A percentile compares a stretch with the other conserved stretches of the same genome.
These are phyloP conservation scores for Mandrillus leucophaeus DNA, from an alignment of 2,113 vertebrate genomes.

Conservation along the genomic window DNA sequence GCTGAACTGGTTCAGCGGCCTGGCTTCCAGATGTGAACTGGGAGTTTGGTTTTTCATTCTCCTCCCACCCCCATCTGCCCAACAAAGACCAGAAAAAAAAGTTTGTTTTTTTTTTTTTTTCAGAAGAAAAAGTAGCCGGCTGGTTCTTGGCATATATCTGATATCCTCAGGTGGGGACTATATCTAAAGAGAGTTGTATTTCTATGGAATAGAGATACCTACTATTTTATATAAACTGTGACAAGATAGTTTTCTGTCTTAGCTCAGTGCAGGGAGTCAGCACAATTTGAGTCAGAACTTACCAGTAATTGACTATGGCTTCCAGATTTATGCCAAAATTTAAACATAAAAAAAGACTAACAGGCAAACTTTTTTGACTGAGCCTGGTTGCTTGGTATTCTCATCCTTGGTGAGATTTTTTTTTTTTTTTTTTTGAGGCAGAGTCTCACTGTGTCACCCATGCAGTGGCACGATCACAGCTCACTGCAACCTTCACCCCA, in stretches of 20 bases:
- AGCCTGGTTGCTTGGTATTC: not conserved
- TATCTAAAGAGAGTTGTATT: slow-evolving; percentile 42
- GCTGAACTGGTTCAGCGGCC: slow-evolving; percentile 20
- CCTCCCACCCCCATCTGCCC: not conserved
- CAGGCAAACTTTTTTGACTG: not conserved
- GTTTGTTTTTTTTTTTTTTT: not conserved
- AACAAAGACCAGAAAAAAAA: not conserved
- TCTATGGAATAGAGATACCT: not conserved
- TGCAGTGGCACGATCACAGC: no score
- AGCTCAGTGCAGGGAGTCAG: not conserved
- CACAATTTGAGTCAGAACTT: not conserved
- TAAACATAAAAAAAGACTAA: not conserved
- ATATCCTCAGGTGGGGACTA: not conserved
- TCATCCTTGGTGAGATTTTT: not conserved
- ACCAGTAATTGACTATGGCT: not conserved
- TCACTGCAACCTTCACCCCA: no score
- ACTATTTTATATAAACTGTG: not conserved
- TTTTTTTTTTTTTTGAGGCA: no score
- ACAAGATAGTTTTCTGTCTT: not conserved
- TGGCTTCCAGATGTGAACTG: slow-evolving; percentile 71
- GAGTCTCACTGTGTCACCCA: no score
- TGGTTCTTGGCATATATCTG: not conserved
- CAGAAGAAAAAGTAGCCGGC: not conserved
- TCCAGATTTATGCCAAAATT: slow-evolving; percentile 19
- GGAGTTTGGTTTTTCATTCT: slow-evolving; percentile 42